Conservation (phyloP, 2,888 invertebrate species). For the Caenorhabditis zanzibari region DNA sequence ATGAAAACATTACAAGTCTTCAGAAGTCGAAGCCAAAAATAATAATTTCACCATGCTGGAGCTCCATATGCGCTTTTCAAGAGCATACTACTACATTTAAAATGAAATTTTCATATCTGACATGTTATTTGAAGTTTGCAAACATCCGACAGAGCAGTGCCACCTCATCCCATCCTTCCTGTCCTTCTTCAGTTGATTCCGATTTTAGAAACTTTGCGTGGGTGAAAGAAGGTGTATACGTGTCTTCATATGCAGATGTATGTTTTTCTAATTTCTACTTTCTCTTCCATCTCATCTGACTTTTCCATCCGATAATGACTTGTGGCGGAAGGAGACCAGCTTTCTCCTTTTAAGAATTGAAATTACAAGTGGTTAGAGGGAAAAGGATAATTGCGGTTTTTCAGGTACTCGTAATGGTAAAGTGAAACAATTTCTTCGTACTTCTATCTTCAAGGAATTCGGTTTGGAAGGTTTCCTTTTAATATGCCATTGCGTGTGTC, state of each 20-base stretch:
- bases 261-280: constrained; percentile 32
- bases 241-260: constrained; percentile 3
- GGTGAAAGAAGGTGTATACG: constrained; percentile 7
- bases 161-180: background rate
- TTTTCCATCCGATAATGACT: constrained; percentile 61
- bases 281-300: background rate
- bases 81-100: too few relatives aligned
- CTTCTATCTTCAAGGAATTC: background rate
- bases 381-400: constrained; percentile 62
- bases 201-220: constrained; percentile 34
- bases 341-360: constrained; percentile 46
- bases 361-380: constrained; percentile 46
- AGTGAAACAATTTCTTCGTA: constrained; percentile 26
- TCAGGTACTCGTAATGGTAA: constrained; percentile 28
- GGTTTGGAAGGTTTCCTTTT: background rate
- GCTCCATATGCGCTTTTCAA: too few relatives aligned
- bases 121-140: background rate
- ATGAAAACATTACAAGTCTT: too few relatives aligned
- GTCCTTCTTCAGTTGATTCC: background rate
- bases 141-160: background rate
- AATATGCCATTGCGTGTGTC: constrained; percentile 2
- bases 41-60: too few relatives aligned
- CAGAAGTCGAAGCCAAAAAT: too few relatives aligned
- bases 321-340: constrained; percentile 27
- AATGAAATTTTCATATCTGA: too few relatives aligned